Evolutionary conservation across 2,113 vertebrate genomes (phyloP), one percentile per base, ranked within the genome.

Genomic region (Melanerpes aurifrons): DNA sequence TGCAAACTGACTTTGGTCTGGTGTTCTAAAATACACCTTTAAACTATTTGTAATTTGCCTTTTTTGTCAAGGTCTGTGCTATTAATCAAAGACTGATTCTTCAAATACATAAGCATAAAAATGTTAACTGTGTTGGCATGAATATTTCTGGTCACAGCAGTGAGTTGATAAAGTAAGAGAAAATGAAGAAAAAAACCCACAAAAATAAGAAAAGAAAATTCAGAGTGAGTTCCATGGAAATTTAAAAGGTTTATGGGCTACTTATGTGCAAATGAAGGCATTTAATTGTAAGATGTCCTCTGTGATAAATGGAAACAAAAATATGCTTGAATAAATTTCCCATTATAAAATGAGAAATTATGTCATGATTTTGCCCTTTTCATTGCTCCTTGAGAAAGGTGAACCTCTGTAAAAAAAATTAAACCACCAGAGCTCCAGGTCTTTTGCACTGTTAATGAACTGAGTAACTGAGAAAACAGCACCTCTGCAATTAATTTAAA

Each of bases 331-430:
- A 97, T 96, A 97, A 95, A 97, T 98, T 97, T 47, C n/a, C 72
- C 68, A 86, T 96, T 97, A 97, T 91, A 79, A 97, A 97, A 96
- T 94, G 69, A 96, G 64, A 92, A 97, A 96, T 96, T 96, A 53
- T 85, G 70, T 91, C 31, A 87, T 86, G 69, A 71, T 58, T 95
- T 94, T 97, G 91, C 53, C 94, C 96, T 97, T 97, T 96, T 93
- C 80, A 70, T 96, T 96, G 87, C 76, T 97, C 69, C 84, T 94
- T 92, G 82, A 94, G 66, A 96, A 97, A 95, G 69, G 89, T 96
- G 95, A 97, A 96, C 48, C 31, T 95, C 64, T 85, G 85, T 81
- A 68, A 96, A 95, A 96, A 93, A 95, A 72, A n/a, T 69, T 86
- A 82, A 91, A 89, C 7, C 5, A 54, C 29, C 31, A 72, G 40